Conservation (phyloP, 1,140 invertebrate species). For the Ips nitidus region DNA sequence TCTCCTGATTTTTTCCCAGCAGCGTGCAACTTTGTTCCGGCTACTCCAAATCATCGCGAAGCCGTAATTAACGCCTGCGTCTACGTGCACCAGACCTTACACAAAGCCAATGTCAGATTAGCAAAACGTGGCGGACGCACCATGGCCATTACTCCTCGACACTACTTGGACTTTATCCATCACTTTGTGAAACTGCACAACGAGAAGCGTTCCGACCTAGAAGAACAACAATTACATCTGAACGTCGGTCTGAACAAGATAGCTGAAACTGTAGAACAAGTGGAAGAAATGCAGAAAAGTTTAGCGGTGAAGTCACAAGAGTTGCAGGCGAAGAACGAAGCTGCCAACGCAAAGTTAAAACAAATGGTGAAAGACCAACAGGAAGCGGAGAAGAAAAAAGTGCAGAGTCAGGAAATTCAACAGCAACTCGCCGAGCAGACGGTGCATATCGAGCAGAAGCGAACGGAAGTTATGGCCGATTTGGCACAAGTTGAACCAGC, state of each 20-base stretch:
- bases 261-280: conserved; percentile 97
- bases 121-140: conserved; percentile 87
- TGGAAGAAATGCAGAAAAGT: conserved; percentile 97
- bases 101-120: conserved; percentile 87
- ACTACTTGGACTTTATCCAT: conserved; percentile 99
- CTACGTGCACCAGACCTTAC: conserved; percentile 96
- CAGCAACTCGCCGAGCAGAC: conserved; percentile 87
- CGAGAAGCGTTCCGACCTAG: conserved; percentile 96
- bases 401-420: conserved; percentile 97
- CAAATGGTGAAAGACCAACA: conserved; percentile 99
- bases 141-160: conserved; percentile 96
- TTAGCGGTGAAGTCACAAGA: conserved; percentile 93
- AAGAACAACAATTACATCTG: conserved; percentile 98
- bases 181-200: conserved; percentile 98
- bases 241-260: conserved; percentile 99
- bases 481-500: conserved; percentile 96
- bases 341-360: conserved; percentile 96
- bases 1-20: conserved; percentile 87
- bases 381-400: conserved; percentile 98
- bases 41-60: conserved; percentile 81
- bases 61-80: conserved; percentile 98
- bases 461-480: conserved; percentile 91
- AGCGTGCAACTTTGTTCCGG: conserved; percentile 74
- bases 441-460: conserved; percentile 89
- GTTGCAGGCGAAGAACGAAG: conserved; percentile 97